Evolutionary conservation across 2,797 vertebrate species (phyloP).

Genomic region (Hypotaenidia philippensis): DNA sequence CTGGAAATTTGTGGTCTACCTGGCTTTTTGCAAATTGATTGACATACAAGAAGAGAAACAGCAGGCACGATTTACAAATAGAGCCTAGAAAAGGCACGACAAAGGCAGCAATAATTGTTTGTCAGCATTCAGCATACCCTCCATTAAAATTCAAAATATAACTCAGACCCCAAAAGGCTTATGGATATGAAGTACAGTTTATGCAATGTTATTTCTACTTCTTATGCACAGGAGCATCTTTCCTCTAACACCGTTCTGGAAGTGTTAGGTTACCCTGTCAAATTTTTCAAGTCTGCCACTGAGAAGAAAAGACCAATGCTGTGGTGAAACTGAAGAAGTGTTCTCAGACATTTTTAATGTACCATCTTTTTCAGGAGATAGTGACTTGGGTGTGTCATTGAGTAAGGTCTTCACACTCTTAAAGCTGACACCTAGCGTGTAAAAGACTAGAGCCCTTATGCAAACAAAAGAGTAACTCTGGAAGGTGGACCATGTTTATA

Average conservation of each 20-base stretch:
- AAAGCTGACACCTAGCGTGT: background rate
- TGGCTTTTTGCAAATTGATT: background rate
- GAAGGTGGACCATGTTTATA: slow-evolving; percentile 36
- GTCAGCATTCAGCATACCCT: background rate
- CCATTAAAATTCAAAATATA: slow-evolving; percentile 28
- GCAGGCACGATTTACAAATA: background rate
- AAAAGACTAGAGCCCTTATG: background rate
- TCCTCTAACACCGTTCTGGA: slow-evolving; percentile 12
- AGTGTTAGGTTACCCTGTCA: slow-evolving; percentile 63
- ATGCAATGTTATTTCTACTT: slow-evolving; percentile 35
- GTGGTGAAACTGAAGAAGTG: slow-evolving; percentile 47
- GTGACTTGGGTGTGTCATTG: slow-evolving; percentile 15
- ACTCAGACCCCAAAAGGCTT: background rate
- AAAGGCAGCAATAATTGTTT: background rate
- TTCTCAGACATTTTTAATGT: slow-evolving; percentile 23
- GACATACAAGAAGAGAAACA: background rate
- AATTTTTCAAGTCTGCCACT: slow-evolving; percentile 48
- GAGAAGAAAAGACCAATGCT: slow-evolving; percentile 57
- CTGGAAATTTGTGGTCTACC: background rate
- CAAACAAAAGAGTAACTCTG: slow-evolving; percentile 2
- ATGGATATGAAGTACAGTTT: background rate
- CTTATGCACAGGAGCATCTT: slow-evolving; percentile 49
- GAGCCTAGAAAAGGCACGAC: background rate
- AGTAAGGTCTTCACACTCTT: slow-evolving; percentile 17
- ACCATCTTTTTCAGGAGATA: slow-evolving; percentile 21